phyloP scores from a whole-genome alignment of 2,797 vertebrate species.

The Muscicapa comitata region DNA sequence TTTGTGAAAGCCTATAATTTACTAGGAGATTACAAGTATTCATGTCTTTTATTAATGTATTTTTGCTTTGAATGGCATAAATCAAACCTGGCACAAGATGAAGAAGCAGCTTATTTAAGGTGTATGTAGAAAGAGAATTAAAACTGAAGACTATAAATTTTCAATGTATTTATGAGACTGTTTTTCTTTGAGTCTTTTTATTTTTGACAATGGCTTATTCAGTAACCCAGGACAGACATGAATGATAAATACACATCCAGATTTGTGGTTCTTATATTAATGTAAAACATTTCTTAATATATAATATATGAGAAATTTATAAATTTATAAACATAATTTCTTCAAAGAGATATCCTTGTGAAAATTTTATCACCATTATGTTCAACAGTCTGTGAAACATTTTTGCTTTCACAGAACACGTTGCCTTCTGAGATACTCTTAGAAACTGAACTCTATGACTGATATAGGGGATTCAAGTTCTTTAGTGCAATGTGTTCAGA shows the following conservation, averaged over 20 bases:
- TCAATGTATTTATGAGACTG: neutral
- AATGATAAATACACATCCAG: neutral
- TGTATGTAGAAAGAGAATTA: neutral
- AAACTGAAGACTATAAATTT: neutral
- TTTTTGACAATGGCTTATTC: neutral
- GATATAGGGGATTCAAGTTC: neutral
- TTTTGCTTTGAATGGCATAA: neutral
- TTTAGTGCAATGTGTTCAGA: neutral
- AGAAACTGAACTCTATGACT: neutral
- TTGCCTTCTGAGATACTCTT: neutral
- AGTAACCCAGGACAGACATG: neutral
- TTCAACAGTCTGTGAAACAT: neutral
- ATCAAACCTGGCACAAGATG: neutral
- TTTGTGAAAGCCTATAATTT: conserved; percentile 34
- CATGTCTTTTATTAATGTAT: neutral
- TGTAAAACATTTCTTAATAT: neutral
- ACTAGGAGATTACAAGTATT: neutral
- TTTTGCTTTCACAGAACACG: neutral
- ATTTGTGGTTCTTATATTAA: neutral
- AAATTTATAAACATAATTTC: neutral
- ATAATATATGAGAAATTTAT: neutral
- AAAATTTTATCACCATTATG: neutral
- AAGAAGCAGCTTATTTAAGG: neutral
- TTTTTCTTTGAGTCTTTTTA: neutral
- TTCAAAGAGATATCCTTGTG: neutral